A percentile compares a stretch with the other conserved stretches of the same genome.
Evolutionary conservation across 2,113 vertebrate genomes (phyloP).

Genomic region (Galeopterus variegatus): DNA sequence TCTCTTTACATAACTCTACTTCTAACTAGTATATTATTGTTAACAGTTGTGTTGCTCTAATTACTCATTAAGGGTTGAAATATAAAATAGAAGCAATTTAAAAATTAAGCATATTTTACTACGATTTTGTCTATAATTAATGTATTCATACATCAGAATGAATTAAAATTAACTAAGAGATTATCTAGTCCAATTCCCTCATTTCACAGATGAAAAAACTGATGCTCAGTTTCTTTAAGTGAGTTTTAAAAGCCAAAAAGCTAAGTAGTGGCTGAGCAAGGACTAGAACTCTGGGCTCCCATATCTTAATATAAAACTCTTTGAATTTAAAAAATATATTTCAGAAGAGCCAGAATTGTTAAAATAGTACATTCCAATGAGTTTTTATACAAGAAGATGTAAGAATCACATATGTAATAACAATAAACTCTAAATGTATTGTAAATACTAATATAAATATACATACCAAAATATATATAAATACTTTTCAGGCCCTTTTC

Average conservation of each 20-base stretch:
- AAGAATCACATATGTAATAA: slow-evolving; percentile 60
- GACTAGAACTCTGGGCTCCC: slow-evolving; percentile 8
- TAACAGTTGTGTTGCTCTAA: slow-evolving; percentile 61
- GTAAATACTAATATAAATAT: slow-evolving; percentile 6
- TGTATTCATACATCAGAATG: slow-evolving; percentile 20
- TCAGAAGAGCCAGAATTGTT: slow-evolving; percentile 51
- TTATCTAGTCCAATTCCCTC: slow-evolving; percentile 4
- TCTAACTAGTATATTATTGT: slow-evolving; percentile 76
- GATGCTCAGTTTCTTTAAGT: slow-evolving; percentile 28
- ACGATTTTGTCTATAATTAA: slow-evolving; percentile 68
- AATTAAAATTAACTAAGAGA: slow-evolving; percentile 35
- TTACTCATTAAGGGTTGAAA: slow-evolving; percentile 51
- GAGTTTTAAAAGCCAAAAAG: slow-evolving; percentile 59
- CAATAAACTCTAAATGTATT: slow-evolving; percentile 50
- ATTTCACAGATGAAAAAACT: slow-evolving; percentile 36
- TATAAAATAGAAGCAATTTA: slow-evolving; percentile 40
- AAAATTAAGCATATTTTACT: slow-evolving; percentile 73
- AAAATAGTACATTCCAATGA: slow-evolving; percentile 65
- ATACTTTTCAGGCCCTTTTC: slow-evolving; percentile 48
- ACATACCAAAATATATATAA: slow-evolving; percentile 3
- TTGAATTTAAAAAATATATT: slow-evolving; percentile 56
- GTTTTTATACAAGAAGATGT: slow-evolving; percentile 61
- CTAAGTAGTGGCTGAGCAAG: slow-evolving; percentile 42
- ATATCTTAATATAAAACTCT: slow-evolving; percentile 49
- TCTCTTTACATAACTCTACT: slow-evolving; percentile 81